Evolutionary conservation across 2,797 vertebrate species (phyloP).

Genomic region (Scarus forsteni): DNA sequence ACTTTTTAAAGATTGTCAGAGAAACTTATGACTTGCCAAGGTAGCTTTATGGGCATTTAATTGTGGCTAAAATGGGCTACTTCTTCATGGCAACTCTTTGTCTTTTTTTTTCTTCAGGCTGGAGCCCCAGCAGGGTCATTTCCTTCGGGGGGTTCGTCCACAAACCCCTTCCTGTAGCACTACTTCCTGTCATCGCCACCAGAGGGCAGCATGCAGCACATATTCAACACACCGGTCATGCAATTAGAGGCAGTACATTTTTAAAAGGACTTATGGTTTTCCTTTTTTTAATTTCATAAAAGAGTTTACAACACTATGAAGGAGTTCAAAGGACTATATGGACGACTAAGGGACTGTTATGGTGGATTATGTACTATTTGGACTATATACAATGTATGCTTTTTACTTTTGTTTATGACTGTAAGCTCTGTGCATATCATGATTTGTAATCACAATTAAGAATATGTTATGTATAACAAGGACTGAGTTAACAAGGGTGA

Average conservation of each 20-base stretch:
- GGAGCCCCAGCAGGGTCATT: conserved; percentile 92
- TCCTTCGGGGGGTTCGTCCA: conserved; percentile 92
- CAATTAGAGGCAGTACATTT: conserved; percentile 88
- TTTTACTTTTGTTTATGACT: conserved; percentile 90
- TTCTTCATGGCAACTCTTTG: not conserved
- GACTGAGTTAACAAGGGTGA: conserved; percentile 88
- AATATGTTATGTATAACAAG: conserved; percentile 88
- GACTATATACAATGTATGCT: conserved; percentile 75
- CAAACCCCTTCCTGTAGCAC: conserved; percentile 99
- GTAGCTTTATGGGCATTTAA: not conserved
- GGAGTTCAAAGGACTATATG: conserved; percentile 74
- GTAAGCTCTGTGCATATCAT: conserved; percentile 97
- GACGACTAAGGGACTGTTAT: conserved; percentile 73
- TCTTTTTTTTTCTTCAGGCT: conserved; percentile 79
- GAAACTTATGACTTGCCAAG: not conserved
- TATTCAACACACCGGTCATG: conserved; percentile 92
- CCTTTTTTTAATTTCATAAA: conserved; percentile 56
- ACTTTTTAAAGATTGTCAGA: not conserved
- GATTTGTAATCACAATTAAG: conserved; percentile 95
- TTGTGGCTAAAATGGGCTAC: not conserved
- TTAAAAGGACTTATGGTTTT: conserved; percentile 45
- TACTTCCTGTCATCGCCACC: conserved; percentile 69
- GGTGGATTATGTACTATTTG: conserved; percentile 62
- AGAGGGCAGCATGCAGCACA: conserved; percentile 91
- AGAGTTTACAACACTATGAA: conserved; percentile 82